Evolutionary conservation across 2,113 vertebrate genomes (phyloP).

Genomic region (Sclerurus mexicanus): DNA sequence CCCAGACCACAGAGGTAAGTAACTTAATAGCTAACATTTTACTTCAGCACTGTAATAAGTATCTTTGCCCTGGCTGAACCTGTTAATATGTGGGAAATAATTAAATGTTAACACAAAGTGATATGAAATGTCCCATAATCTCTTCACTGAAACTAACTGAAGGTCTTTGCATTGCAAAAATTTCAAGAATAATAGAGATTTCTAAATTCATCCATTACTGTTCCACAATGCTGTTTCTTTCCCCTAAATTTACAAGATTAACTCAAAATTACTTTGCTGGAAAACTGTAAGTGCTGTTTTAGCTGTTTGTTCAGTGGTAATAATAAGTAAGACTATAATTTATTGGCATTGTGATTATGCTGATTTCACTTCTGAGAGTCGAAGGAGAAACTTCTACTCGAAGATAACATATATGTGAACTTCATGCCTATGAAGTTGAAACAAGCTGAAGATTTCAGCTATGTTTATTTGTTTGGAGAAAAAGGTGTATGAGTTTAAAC

Average conservation of each 20-base stretch:
- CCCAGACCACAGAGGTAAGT: not conserved
- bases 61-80: not conserved
- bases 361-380: not conserved
- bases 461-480: not conserved
- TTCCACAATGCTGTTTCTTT: not conserved
- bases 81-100: not conserved
- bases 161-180: not conserved
- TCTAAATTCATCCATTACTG: not conserved
- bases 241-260: not conserved
- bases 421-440: not conserved
- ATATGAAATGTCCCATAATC: not conserved
- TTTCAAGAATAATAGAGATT: not conserved
- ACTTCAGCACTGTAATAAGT: not conserved
- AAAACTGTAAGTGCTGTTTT: not conserved
- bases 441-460: not conserved
- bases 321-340: not conserved
- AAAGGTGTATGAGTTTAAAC: not conserved
- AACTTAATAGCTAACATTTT: conserved; percentile 32
- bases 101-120: not conserved
- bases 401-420: not conserved
- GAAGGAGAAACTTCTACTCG: not conserved
- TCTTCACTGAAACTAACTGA: not conserved
- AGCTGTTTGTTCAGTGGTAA: not conserved
- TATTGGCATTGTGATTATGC: not conserved
- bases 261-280: not conserved